These are phyloP conservation scores for Pseudochirops corinnae DNA, from an alignment of 2,797 vertebrate species.

Conservation along the genomic window DNA sequence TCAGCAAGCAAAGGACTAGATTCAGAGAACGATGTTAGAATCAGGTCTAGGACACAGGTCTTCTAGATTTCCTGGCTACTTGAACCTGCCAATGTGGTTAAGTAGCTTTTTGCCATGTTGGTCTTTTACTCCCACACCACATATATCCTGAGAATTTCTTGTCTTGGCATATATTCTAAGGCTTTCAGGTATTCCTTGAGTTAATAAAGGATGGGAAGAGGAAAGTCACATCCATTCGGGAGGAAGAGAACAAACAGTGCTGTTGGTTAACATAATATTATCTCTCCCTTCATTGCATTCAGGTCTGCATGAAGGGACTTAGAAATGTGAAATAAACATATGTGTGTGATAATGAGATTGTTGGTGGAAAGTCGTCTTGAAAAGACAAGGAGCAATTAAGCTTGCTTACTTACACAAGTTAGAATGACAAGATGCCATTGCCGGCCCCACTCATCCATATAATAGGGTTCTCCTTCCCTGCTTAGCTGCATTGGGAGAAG, in stretches of 20 bases:
- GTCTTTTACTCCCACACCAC: not conserved
- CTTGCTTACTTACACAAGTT: slow-evolving; percentile 81
- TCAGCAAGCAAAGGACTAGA: not conserved
- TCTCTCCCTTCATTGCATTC: slow-evolving; percentile 47
- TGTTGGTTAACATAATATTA: slow-evolving; percentile 37
- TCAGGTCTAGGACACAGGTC: not conserved
- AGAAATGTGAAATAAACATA: slow-evolving; percentile 76
- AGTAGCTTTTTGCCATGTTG: not conserved
- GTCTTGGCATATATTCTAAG: not conserved
- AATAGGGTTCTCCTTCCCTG: slow-evolving; percentile 79
- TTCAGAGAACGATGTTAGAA: not conserved
- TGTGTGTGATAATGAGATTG: slow-evolving; percentile 82
- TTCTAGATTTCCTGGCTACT: not conserved
- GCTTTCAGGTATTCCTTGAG: not conserved
- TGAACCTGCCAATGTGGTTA: not conserved
- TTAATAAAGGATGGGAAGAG: not conserved
- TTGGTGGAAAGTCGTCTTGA: slow-evolving; percentile 81
- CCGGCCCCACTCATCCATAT: slow-evolving; percentile 78
- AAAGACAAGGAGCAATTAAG: slow-evolving; percentile 85
- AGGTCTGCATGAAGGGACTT: slow-evolving; percentile 67
- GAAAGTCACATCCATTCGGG: slow-evolving; percentile 43
- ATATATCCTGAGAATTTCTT: not conserved
- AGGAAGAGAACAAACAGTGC: slow-evolving; percentile 9
- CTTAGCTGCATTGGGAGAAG: slow-evolving; percentile 71
- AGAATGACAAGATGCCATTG: slow-evolving; percentile 82